Percentiles rank a stretch among this genome's conserved stretches.
These are phyloP conservation scores for Carabus problematicus DNA, from an alignment of 2,888 invertebrate genomes.

Conservation along the genomic window DNA sequence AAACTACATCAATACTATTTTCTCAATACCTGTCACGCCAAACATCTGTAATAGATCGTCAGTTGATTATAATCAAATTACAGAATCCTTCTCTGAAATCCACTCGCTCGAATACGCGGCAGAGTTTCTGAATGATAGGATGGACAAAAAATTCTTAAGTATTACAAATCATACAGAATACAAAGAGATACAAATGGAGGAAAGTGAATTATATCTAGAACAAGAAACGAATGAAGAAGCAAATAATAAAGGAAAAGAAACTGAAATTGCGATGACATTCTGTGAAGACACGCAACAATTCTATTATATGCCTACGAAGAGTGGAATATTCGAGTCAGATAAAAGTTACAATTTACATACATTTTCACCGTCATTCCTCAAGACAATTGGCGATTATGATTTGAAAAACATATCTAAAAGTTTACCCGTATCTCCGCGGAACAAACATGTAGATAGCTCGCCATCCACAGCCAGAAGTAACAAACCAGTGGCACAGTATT, in stretches of 20 bases:
- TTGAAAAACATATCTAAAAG: constrained; percentile 37
- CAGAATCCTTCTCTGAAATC: constrained; percentile 20
- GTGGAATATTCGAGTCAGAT: constrained; percentile 42
- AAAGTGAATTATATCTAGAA: constrained; percentile 10
- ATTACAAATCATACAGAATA: constrained; percentile 30
- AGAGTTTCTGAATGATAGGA: constrained; percentile 27
- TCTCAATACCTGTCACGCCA: constrained; percentile 34
- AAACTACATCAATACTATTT: constrained; percentile 28
- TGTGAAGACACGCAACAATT: constrained; percentile 44
- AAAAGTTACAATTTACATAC: constrained; percentile 23
- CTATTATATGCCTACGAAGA: constrained; percentile 44
- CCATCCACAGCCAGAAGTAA: not conserved
- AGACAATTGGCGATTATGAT: constrained; percentile 32
- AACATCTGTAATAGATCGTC: constrained; percentile 16
- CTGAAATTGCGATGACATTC: constrained; percentile 39
- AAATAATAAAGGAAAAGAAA: not conserved
- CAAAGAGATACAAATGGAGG: constrained; percentile 28
- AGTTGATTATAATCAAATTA: constrained; percentile 1
- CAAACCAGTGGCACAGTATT: constrained; percentile 6
- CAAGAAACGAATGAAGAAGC: constrained; percentile 6
- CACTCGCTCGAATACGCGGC: constrained; percentile 31
- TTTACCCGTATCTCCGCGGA: constrained; percentile 23
- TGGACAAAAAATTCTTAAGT: constrained; percentile 25
- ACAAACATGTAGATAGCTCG: constrained; percentile 2
- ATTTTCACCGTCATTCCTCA: constrained; percentile 32